Evolutionary conservation across 2,797 vertebrate genomes (phyloP).

Genomic region (Aldrovandia affinis): DNA sequence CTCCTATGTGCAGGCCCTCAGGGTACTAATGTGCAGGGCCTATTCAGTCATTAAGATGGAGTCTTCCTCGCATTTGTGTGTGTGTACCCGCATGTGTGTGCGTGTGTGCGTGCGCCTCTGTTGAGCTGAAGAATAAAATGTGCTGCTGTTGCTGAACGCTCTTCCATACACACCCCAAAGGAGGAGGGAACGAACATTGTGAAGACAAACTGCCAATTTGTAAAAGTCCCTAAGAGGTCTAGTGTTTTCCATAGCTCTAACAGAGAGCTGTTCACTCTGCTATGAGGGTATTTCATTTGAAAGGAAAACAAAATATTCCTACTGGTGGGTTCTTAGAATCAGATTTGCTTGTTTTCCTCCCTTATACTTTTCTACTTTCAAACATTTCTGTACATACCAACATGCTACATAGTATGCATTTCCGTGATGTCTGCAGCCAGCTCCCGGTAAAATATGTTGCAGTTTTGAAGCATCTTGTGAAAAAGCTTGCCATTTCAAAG

Average conservation of each 20-base stretch:
- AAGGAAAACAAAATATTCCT: not conserved
- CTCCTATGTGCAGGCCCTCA: not conserved
- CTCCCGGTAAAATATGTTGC: not conserved
- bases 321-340: not conserved
- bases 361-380: not conserved
- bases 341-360: not conserved
- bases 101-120: not conserved
- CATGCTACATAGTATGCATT: not conserved
- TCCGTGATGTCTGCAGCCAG: not conserved
- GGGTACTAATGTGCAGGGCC: not conserved
- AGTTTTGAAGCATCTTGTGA: not conserved
- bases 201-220: slow-evolving; percentile 11
- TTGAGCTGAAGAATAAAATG: not conserved
- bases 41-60: not conserved
- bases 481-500: not conserved
- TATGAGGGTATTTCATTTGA: not conserved
- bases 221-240: not conserved
- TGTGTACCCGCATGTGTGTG: not conserved
- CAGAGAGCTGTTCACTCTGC: not conserved
- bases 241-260: not conserved
- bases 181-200: not conserved
- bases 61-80: not conserved
- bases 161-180: not conserved
- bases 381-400: not conserved
- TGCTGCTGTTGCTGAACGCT: not conserved